These are phyloP conservation scores for Oceanites oceanicus DNA, from an alignment of 2,113 vertebrate species.

Conservation along the genomic window DNA sequence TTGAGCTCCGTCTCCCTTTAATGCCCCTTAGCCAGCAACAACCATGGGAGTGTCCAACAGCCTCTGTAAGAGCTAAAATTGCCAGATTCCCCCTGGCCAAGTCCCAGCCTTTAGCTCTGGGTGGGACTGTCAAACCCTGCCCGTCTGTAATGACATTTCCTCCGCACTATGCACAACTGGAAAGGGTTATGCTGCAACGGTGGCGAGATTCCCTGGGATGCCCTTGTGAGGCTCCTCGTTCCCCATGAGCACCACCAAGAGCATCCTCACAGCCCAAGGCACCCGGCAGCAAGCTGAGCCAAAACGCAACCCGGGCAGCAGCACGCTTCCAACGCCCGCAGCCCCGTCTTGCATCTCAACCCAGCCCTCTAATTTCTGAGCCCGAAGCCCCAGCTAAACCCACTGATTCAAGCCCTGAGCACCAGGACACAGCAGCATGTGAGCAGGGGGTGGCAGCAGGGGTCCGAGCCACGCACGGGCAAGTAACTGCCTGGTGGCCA, in stretches of 20 bases:
- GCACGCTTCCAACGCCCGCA: neutral
- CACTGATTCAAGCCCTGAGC: rapidly evolving
- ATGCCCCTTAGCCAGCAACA: neutral
- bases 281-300: rapidly evolving
- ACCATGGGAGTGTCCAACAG: neutral
- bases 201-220: no score
- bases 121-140: neutral
- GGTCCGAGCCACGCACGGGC: rapidly evolving
- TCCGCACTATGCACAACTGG: rapidly evolving
- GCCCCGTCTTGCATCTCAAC: neutral
- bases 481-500: neutral
- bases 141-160: neutral
- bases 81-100: neutral
- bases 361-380: neutral
- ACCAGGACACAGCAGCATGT: rapidly evolving
- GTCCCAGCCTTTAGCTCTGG: neutral
- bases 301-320: rapidly evolving
- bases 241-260: rapidly evolving
- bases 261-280: neutral
- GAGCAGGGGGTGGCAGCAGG: neutral
- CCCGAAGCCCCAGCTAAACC: neutral
- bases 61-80: neutral
- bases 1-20: neutral
- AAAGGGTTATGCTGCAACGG: rapidly evolving
- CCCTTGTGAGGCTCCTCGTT: neutral